Evolutionary conservation across 2,888 invertebrate genomes (phyloP).

Genomic region (Cataglyphis altisquamis): DNA sequence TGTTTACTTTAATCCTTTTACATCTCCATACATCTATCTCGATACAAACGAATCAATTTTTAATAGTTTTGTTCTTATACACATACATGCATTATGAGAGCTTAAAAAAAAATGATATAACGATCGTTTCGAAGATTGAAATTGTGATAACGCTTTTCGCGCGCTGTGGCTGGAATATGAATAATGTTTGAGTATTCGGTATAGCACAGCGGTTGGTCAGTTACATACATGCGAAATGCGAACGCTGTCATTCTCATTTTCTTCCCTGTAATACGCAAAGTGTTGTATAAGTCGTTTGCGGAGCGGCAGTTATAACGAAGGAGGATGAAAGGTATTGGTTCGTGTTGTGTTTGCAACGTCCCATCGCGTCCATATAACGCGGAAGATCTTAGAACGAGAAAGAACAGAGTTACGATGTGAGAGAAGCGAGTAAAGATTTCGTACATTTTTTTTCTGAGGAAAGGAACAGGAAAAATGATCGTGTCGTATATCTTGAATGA

Average conservation of each 20-base stretch:
- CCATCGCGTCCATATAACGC: neutral
- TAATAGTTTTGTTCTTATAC: slow-evolving; percentile 1
- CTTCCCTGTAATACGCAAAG: slow-evolving; percentile 17
- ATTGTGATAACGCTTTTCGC: slow-evolving; percentile 30
- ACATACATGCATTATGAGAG: neutral
- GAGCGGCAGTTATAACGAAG: slow-evolving; percentile 23
- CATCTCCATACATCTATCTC: neutral
- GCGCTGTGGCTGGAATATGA: neutral
- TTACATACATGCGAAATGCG: slow-evolving; percentile 27
- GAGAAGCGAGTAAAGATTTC: slow-evolving; percentile 61
- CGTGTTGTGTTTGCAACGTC: neutral
- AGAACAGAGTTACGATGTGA: slow-evolving; percentile 21
- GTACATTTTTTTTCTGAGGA: slow-evolving; percentile 67
- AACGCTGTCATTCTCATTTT: slow-evolving; percentile 38
- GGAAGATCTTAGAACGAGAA: neutral
- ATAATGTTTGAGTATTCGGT: slow-evolving; percentile 23
- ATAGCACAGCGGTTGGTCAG: slow-evolving; percentile 44
- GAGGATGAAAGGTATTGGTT: neutral
- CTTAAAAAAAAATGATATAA: neutral
- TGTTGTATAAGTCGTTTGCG: slow-evolving; percentile 13
- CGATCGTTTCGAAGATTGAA: slow-evolving; percentile 32
- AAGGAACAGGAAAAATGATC: slow-evolving; percentile 46
- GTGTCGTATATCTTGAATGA: slow-evolving; percentile 58
- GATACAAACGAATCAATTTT: neutral
- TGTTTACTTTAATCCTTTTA: slow-evolving; percentile 27